A percentile compares a stretch with the other conserved stretches of the same genome.
Conservation (phyloP, 2,797 vertebrate genomes). For the Xiphorhynchus erythropygius region DNA sequence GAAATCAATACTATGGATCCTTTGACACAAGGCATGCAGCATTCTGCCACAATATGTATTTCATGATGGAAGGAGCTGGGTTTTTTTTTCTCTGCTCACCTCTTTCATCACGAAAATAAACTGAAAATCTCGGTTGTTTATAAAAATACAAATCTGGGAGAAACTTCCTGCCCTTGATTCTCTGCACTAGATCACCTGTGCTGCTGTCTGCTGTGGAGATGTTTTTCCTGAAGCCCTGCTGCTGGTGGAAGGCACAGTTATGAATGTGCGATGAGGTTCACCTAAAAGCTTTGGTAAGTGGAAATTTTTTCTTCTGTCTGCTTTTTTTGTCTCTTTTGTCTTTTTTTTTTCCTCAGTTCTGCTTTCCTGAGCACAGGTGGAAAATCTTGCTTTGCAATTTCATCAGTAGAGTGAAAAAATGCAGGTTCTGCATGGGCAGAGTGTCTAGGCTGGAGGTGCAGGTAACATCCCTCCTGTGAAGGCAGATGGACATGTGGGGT, state of each 20-base stretch:
- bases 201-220: not conserved
- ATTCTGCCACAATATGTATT: slow-evolving; percentile 44
- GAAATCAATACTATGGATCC: slow-evolving; percentile 69
- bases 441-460: not conserved
- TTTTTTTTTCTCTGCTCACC: not conserved
- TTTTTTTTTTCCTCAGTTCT: not conserved
- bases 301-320: not conserved
- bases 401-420: not conserved
- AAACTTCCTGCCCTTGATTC: slow-evolving; percentile 22
- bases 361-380: not conserved
- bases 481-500: not conserved
- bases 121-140: not conserved
- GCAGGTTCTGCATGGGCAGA: not conserved
- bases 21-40: slow-evolving; percentile 56
- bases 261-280: not conserved
- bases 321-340: not conserved
- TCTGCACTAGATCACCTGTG: not conserved
- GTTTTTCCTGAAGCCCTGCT: not conserved
- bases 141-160: not conserved
- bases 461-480: accelerated
- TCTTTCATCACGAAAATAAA: not conserved
- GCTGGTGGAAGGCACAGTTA: not conserved
- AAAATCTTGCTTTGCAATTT: not conserved
- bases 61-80: not conserved
- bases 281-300: not conserved